Evolutionary conservation across 2,113 vertebrate genomes (phyloP).

Genomic region (western clawed frog (Xenopus tropicalis)): UCB_Xtro_10.0 CM004444.2:10969501-10970000

Average conservation of each 20-base stretch:
- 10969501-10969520: not conserved
- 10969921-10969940: not conserved
- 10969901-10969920: slow-evolving; percentile 36
- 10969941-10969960: not conserved
- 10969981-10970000: not conserved
- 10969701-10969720: not conserved
- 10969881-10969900: slow-evolving; percentile 63
- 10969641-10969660: slow-evolving; percentile 27
- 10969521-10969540: not conserved
- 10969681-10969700: slow-evolving; percentile 5
- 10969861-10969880: slow-evolving; percentile 58
- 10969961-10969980: not conserved
- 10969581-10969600: slow-evolving; percentile 40
- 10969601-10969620: slow-evolving; percentile 47
- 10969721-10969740: slow-evolving; percentile 14
- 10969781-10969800: slow-evolving; percentile 51
- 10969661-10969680: slow-evolving; percentile 39
- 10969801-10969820: slow-evolving; percentile 70
- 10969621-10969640: slow-evolving; percentile 34
- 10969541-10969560: not conserved
- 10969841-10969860: slow-evolving; percentile 66
- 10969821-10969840: slow-evolving; percentile 56
- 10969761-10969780: slow-evolving; percentile 50
- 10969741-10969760: slow-evolving; percentile 46
- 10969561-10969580: slow-evolving; percentile 4